phyloP scores from a whole-genome alignment of 1,140 invertebrate species.

The Aphelenchoides avenae region DNA sequence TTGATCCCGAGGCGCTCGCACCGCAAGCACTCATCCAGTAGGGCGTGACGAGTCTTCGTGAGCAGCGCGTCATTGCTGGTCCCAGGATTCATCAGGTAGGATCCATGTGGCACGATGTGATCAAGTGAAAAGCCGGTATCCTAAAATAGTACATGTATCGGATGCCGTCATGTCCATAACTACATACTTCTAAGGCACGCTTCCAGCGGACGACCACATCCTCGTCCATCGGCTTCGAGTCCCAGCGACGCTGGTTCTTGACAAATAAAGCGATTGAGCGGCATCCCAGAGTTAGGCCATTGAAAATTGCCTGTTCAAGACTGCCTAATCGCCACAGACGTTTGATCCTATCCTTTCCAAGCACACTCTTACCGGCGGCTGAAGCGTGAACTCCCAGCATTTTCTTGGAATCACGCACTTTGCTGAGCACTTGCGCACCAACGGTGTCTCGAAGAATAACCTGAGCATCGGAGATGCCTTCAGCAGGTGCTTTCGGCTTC shows the following conservation, averaged over 20 bases:
- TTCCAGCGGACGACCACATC: slow-evolving; percentile 60
- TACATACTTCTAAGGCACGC: slow-evolving; percentile 53
- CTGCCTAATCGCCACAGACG: slow-evolving; percentile 61
- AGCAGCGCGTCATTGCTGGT: slow-evolving; percentile 61
- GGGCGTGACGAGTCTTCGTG: slow-evolving; percentile 61
- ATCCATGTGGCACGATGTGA: slow-evolving; percentile 63
- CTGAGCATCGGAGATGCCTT: no score
- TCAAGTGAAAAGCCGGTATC: slow-evolving; percentile 36
- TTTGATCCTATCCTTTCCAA: slow-evolving; percentile 62
- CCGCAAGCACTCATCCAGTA: slow-evolving; percentile 63
- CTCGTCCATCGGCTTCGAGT: slow-evolving; percentile 61
- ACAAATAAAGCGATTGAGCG: slow-evolving; percentile 63
- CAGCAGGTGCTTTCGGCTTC: no score
- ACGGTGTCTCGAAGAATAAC: no score
- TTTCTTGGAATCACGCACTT: no score
- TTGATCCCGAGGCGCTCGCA: slow-evolving; percentile 63
- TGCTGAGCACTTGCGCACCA: no score
- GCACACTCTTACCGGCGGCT: slow-evolving; percentile 60
- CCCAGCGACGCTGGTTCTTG: slow-evolving; percentile 62
- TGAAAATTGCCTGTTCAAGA: slow-evolving; percentile 42
- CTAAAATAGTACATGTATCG: slow-evolving; percentile 21
- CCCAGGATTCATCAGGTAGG: slow-evolving; percentile 65
- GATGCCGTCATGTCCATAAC: background rate
- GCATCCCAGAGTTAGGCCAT: slow-evolving; percentile 57
- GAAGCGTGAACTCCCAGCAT: slow-evolving; percentile 60